Evolutionary conservation across 2,888 invertebrate species (phyloP).

Genomic region (Ichneumoninae sp.): DNA sequence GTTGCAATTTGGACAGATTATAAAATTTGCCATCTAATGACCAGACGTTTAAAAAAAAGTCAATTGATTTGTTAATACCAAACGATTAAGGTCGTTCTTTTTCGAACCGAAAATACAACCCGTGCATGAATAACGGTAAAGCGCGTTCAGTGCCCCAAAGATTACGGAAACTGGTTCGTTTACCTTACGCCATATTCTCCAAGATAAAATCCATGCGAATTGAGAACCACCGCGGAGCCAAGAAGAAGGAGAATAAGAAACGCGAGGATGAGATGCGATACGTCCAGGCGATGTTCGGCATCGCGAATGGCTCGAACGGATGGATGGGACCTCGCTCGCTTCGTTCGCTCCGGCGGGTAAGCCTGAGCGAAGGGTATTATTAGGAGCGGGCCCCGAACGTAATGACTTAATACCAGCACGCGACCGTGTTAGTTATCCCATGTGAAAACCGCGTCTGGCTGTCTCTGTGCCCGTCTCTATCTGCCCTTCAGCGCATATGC

Average conservation of each 20-base stretch:
- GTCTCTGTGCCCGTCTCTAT: constrained; percentile 56
- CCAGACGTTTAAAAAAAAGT: too few relatives aligned
- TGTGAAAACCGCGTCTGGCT: constrained; percentile 72
- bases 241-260: constrained; percentile 36
- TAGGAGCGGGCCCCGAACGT: constrained; percentile 78
- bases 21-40: too few relatives aligned
- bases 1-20: too few relatives aligned
- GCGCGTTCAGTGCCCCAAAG: too few relatives aligned
- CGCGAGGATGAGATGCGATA: constrained; percentile 70
- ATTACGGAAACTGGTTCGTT: too few relatives aligned
- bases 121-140: neutral
- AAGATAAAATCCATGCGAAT: constrained; percentile 26
- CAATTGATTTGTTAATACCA: too few relatives aligned
- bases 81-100: too few relatives aligned
- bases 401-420: constrained; percentile 81
- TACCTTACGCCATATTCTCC: too few relatives aligned
- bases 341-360: constrained; percentile 68
- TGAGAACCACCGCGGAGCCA: constrained; percentile 55
- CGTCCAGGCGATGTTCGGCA: constrained; percentile 69
- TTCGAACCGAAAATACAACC: neutral
- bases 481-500: constrained; percentile 3
- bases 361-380: constrained; percentile 78
- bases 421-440: constrained; percentile 76
- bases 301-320: constrained; percentile 71
- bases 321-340: constrained; percentile 73